Conservation (phyloP, 1,140 invertebrate species). For the Macrostomum lignano region DNA sequence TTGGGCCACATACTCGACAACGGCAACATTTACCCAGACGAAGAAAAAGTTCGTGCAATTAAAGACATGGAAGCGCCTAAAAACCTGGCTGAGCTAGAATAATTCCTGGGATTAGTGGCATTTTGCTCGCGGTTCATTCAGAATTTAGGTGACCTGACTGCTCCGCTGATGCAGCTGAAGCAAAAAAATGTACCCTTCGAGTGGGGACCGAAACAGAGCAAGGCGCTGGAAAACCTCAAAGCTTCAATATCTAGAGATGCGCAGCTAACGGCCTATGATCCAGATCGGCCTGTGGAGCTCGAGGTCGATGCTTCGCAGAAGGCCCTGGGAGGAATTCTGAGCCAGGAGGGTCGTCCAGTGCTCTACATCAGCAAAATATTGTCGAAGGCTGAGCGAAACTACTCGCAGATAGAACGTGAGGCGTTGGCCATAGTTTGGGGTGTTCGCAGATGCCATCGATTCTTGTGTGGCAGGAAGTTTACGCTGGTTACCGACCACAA, state of each 20-base stretch:
- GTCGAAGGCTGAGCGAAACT: constrained; percentile 11
- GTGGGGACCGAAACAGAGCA: constrained; percentile 7
- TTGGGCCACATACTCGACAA: constrained; percentile 9
- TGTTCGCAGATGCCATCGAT: constrained; percentile 24
- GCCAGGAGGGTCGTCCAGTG: constrained; percentile 10
- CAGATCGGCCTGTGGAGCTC: not conserved
- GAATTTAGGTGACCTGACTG: constrained; percentile 1
- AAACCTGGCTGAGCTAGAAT: constrained; percentile 8
- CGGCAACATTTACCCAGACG: constrained; percentile 8
- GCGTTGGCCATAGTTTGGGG: constrained; percentile 21
- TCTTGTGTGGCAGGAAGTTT: constrained; percentile 18
- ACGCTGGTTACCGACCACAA: constrained; percentile 22
- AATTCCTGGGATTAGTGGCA: constrained; percentile 10
- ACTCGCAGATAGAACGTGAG: constrained; percentile 26
- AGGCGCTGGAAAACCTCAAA: not conserved
- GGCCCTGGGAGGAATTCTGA: constrained; percentile 10
- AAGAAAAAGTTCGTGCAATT: constrained; percentile 11
- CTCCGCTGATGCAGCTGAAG: constrained; percentile 6
- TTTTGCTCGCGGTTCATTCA: constrained; percentile 6
- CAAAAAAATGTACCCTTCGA: constrained; percentile 5
- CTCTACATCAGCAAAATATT: constrained; percentile 10
- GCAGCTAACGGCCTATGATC: not conserved
- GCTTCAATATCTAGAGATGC: not conserved
- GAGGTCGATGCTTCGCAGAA: constrained; percentile 9
- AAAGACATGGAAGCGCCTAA: constrained; percentile 9